phyloP scores from a whole-genome alignment of 2,797 vertebrate genomes.

The Chaenodraco wilsoni region DNA sequence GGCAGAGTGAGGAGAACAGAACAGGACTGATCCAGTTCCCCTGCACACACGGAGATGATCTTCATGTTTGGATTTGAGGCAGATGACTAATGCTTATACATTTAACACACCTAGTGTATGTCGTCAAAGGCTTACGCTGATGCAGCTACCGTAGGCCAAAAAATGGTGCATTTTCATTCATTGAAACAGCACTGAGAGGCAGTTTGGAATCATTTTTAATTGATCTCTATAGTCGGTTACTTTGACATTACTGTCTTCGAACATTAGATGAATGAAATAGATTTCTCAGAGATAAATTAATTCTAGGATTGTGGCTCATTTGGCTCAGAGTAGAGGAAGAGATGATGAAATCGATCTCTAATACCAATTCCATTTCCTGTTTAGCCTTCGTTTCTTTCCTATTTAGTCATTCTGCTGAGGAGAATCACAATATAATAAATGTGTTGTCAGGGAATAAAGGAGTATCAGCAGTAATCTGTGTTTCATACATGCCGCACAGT shows the following conservation, averaged over 20 bases:
- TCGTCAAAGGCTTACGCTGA: slow-evolving; percentile 63
- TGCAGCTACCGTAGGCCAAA: slow-evolving; percentile 62
- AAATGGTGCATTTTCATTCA: slow-evolving; percentile 67
- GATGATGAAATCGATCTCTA: slow-evolving; percentile 46
- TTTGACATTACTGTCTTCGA: slow-evolving; percentile 17
- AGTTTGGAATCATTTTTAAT: slow-evolving; percentile 21
- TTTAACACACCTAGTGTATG: slow-evolving; percentile 72
- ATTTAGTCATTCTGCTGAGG: slow-evolving; percentile 25
- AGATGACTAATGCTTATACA: slow-evolving; percentile 77
- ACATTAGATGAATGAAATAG: slow-evolving; percentile 23
- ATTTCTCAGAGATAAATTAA: slow-evolving; percentile 30
- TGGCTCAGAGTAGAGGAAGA: slow-evolving; percentile 31
- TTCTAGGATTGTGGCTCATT: slow-evolving; percentile 48
- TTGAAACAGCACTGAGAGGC: slow-evolving; percentile 34
- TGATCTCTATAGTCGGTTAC: not conserved
- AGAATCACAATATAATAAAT: slow-evolving; percentile 27
- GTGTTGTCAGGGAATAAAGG: slow-evolving; percentile 34
- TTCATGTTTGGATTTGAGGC: slow-evolving; percentile 62
- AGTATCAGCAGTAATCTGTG: slow-evolving; percentile 49
- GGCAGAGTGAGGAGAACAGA: slow-evolving; percentile 34
- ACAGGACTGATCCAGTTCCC: slow-evolving; percentile 63
- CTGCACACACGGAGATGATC: slow-evolving; percentile 57
- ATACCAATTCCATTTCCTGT: slow-evolving; percentile 32
- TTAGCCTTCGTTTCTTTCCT: slow-evolving; percentile 26
- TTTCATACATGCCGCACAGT: slow-evolving; percentile 46